phyloP scores from a whole-genome alignment of 2,797 vertebrate genomes.

The Lophotriccus pileatus region DNA sequence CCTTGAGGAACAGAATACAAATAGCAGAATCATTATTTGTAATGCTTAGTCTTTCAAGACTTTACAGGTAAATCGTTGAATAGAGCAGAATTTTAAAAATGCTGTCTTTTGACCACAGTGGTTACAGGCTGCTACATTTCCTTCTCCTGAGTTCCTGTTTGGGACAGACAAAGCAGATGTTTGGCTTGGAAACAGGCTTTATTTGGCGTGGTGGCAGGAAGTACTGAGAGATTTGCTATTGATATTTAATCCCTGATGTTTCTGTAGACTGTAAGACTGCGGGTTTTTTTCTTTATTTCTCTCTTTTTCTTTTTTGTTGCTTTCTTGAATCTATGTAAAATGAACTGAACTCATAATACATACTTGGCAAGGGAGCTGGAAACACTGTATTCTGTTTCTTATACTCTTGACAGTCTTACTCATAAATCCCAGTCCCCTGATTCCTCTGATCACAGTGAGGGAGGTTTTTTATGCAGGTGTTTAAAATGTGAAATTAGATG shows the following conservation, averaged over 20 bases:
- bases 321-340: slow-evolving; percentile 21
- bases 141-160: slow-evolving; percentile 66
- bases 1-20: slow-evolving; percentile 9
- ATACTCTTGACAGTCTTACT: slow-evolving; percentile 28
- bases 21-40: background rate
- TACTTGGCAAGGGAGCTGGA: slow-evolving; percentile 50
- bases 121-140: slow-evolving; percentile 45
- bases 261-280: slow-evolving; percentile 28
- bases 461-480: slow-evolving; percentile 38
- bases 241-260: slow-evolving; percentile 69
- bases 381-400: slow-evolving; percentile 56
- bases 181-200: slow-evolving; percentile 61
- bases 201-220: slow-evolving; percentile 61
- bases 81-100: slow-evolving; percentile 10
- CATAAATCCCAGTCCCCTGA: slow-evolving; percentile 38
- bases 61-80: slow-evolving; percentile 12
- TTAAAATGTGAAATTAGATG: slow-evolving; percentile 50
- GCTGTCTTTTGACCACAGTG: slow-evolving; percentile 30
- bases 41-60: background rate
- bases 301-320: background rate
- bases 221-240: slow-evolving; percentile 62
- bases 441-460: slow-evolving; percentile 8
- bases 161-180: slow-evolving; percentile 69
- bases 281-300: background rate
- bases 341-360: background rate